These are phyloP conservation scores for Drosophila koepferae DNA, from an alignment of 2,888 invertebrate species.

Conservation along the genomic window DNA sequence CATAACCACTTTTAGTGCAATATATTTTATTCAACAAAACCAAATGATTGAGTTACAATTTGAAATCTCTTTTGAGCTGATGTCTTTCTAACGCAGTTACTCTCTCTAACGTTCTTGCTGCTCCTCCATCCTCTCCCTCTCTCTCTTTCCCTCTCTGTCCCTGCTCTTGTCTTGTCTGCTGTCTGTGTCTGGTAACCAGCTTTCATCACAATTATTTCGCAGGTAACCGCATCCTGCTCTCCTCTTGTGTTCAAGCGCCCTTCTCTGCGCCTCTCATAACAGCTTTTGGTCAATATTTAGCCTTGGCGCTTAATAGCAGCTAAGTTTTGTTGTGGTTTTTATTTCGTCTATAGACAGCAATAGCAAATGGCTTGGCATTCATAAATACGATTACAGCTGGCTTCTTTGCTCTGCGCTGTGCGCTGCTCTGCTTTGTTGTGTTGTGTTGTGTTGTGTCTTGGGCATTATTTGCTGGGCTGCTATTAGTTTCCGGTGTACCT, in stretches of 20 bases:
- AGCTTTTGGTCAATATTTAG: conserved; percentile 9
- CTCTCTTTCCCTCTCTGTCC: neutral
- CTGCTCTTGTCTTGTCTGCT: neutral
- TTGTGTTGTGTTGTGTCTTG: conserved; percentile 5
- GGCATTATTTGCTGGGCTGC: conserved; percentile 14
- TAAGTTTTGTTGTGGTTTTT: conserved; percentile 2
- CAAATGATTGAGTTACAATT: neutral
- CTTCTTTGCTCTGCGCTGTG: conserved; percentile 3
- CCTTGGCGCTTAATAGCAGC: conserved; percentile 1
- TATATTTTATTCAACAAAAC: neutral
- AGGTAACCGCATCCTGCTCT: neutral
- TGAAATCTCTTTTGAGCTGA: neutral
- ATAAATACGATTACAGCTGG: conserved; percentile 12
- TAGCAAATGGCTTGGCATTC: conserved; percentile 4
- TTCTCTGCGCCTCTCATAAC: conserved; percentile 8
- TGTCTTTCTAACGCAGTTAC: neutral
- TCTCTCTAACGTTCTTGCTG: too few relatives aligned
- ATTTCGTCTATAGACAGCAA: neutral
- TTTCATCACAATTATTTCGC: neutral
- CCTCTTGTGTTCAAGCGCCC: too few relatives aligned
- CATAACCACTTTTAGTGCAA: neutral
- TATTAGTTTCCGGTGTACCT: conserved; percentile 12
- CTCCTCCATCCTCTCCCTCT: too few relatives aligned
- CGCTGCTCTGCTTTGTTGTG: neutral
- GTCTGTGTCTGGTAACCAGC: neutral